A percentile compares a stretch with the other conserved stretches of the same genome.
Evolutionary conservation across 2,113 vertebrate species (phyloP).

Genomic region (Formicarius rufipectus): DNA sequence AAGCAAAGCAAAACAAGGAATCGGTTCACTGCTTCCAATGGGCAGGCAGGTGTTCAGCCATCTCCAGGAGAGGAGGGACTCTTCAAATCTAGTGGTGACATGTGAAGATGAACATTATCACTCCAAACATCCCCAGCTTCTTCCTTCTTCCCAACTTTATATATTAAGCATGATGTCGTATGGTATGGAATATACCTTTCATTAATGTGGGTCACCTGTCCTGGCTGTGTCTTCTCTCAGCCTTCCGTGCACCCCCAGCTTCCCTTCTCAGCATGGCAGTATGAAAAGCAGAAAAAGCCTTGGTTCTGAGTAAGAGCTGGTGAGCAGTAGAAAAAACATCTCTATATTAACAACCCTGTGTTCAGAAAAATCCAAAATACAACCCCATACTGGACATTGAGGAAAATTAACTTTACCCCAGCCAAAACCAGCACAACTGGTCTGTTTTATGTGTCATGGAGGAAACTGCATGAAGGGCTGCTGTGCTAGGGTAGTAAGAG

Average conservation of each 20-base stretch:
- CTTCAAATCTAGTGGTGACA: background rate
- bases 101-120: background rate
- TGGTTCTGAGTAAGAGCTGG: background rate
- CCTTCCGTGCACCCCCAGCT: fast-evolving
- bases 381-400: background rate
- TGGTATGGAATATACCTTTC: background rate
- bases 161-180: background rate
- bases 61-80: background rate
- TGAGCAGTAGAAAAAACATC: background rate
- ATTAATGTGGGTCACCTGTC: background rate
- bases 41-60: background rate
- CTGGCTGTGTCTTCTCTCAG: background rate
- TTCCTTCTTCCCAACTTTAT: background rate
- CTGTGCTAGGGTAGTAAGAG: background rate
- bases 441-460: background rate
- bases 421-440: background rate
- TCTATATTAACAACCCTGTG: background rate
- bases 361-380: background rate
- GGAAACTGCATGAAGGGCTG: background rate
- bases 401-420: background rate
- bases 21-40: background rate
- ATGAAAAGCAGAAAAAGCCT: background rate
- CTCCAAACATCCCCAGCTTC: background rate
- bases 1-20: background rate
- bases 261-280: background rate